Conservation (phyloP, 2,888 invertebrate species). For the Oscheius myriophilus region DNA sequence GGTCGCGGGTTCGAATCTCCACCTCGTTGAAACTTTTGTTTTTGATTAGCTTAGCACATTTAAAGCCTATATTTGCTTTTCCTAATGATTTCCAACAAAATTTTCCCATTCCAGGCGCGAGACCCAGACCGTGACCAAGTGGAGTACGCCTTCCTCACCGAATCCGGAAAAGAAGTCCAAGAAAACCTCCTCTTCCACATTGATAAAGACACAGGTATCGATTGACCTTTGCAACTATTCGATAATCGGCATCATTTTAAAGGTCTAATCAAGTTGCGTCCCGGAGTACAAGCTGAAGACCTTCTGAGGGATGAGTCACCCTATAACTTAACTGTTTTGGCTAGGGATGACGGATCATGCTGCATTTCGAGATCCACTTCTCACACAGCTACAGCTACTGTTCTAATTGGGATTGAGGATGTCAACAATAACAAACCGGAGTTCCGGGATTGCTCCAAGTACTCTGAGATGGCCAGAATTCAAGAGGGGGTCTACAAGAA, state of each 20-base stretch:
- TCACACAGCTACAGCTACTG: constrained; percentile 58
- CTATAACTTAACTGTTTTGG: constrained; percentile 86
- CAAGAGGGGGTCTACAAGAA: constrained; percentile 82
- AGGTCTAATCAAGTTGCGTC: constrained; percentile 70
- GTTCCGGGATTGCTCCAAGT: constrained; percentile 82
- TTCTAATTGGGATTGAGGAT: constrained; percentile 71
- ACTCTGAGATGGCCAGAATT: constrained; percentile 79
- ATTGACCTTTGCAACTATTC: background rate
- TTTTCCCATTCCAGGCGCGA: constrained; percentile 39
- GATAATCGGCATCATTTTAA: constrained; percentile 8
- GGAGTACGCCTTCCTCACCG: constrained; percentile 54
- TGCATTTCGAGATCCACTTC: constrained; percentile 75
- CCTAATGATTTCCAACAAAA: no score
- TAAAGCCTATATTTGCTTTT: no score
- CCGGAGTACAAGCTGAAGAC: constrained; percentile 67
- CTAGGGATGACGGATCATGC: constrained; percentile 95
- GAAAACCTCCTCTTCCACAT: constrained; percentile 63
- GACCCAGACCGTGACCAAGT: constrained; percentile 68
- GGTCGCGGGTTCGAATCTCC: no score
- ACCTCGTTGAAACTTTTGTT: no score
- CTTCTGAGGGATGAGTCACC: constrained; percentile 55
- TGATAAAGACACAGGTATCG: constrained; percentile 65
- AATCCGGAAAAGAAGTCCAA: constrained; percentile 40
- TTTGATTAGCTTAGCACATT: no score
- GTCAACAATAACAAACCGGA: constrained; percentile 73